phyloP scores from a whole-genome alignment of 1,140 invertebrate genomes.

The Leguminivora glycinivorella region DNA sequence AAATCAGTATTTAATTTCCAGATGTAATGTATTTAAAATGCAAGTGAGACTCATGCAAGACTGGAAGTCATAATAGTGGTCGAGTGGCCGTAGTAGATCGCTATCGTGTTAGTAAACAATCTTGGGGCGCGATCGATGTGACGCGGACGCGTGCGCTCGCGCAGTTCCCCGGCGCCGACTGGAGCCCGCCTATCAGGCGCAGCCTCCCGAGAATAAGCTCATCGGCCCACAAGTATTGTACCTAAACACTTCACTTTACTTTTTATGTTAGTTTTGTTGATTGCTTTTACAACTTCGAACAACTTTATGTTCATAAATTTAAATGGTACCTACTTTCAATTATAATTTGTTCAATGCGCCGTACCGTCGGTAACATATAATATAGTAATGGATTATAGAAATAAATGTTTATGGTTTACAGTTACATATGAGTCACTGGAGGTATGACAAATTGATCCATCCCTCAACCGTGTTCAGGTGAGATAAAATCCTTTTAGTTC shows the following conservation, averaged over 20 bases:
- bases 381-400: neutral
- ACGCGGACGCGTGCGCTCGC: constrained; percentile 66
- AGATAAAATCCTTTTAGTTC: constrained; percentile 7
- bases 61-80: constrained; percentile 34
- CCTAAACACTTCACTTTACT: constrained; percentile 16
- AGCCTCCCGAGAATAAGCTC: constrained; percentile 44
- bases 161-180: constrained; percentile 64
- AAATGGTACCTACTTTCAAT: constrained; percentile 12
- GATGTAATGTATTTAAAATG: constrained; percentile 41
- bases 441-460: constrained; percentile 17
- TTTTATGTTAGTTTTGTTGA: constrained; percentile 26
- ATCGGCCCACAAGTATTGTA: constrained; percentile 24
- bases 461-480: constrained; percentile 18
- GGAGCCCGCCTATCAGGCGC: constrained; percentile 58
- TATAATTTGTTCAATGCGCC: neutral
- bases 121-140: constrained; percentile 34
- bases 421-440: neutral
- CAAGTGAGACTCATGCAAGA: constrained; percentile 41
- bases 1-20: constrained; percentile 56
- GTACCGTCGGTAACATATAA: no score
- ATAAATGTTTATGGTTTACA: constrained; percentile 13
- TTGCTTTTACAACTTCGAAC: neutral
- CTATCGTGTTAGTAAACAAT: constrained; percentile 65
- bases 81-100: constrained; percentile 33
- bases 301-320: constrained; percentile 14